Base-by-base conservation (phyloP, 2,888 invertebrate genomes). In the Sphaerophoria rueppellii region DNA sequence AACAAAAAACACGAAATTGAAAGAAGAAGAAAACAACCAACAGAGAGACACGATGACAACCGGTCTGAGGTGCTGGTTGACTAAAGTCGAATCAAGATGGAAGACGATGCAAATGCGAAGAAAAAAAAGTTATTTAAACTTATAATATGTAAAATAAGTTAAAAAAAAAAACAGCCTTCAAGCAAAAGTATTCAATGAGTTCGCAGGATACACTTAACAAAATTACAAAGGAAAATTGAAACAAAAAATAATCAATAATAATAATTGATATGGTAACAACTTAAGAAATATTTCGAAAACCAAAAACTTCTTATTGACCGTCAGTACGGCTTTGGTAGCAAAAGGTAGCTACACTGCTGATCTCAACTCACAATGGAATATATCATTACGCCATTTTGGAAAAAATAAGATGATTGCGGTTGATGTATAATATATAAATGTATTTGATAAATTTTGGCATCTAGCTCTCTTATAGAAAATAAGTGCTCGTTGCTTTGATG, bases 51-150 rank as follows among this genome's bases (percentile, higher is more conserved):
- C 46, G 80, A 75, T 48, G 70, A 58, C 69, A 67, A 85, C 77
- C 81, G 77, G 73, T 81, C 77, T 70, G 70, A 77, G 74, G 71
- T 81, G 81, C 81, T 74, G 81, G 77, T 71, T 73, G 73, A 86
- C 73, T 82, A 76, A 74, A 82, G 85, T 40, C 37, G 54, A 77
- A 78, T 52, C 72, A 70, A 82, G 61, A 77, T 82, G 78, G 82
- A 73, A 73, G 78, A 69, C 55, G 67, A 67, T 67, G 63, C 43
- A 74, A 70, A 37, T 58, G 52, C n/a, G 34, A 60, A 58, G 4
- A 75, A 61, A 43, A 50, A n/a, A 5, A 46, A 46, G 0, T n/a
- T 34, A 32, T 34, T n/a, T 46, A 61, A 72, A 60, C 54, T 57
- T 40, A 65, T 71, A 78, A 75, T 57, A n/a, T n/a, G n/a, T n/a